Percentiles rank a stretch among this genome's conserved stretches.
Conservation (phyloP, 2,888 invertebrate genomes). For the Conistra vaccinii region DNA sequence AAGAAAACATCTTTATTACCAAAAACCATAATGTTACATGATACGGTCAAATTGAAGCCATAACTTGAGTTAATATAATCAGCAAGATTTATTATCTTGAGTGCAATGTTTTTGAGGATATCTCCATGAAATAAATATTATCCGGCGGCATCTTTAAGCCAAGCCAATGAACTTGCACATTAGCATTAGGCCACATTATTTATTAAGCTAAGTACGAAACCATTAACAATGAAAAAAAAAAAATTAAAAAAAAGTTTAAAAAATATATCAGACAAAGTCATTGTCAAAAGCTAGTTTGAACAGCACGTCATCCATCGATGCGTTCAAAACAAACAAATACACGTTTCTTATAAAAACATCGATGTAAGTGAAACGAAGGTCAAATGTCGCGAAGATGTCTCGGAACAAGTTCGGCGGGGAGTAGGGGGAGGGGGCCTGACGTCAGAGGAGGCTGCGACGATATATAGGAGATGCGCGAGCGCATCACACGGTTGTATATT, state of each 20-base stretch:
- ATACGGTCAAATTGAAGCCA: neutral
- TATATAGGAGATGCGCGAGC: conserved; percentile 87
- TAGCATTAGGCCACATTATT: conserved; percentile 17
- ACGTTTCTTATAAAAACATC: conserved; percentile 64
- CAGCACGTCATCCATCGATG: conserved; percentile 67
- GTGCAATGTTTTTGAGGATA: conserved; percentile 14
- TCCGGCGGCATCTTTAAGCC: conserved; percentile 27
- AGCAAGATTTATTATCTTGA: conserved; percentile 25
- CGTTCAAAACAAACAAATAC: conserved; percentile 56
- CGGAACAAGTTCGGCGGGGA: conserved; percentile 77
- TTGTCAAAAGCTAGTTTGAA: conserved; percentile 1
- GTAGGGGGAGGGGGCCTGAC: conserved; percentile 74
- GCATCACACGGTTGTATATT: conserved; percentile 78
- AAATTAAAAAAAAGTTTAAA: neutral
- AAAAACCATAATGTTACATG: conserved; percentile 16
- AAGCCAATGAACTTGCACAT: conserved; percentile 30
- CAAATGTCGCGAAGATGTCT: conserved; percentile 82
- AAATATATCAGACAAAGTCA: conserved; percentile 11
- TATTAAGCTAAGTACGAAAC: conserved; percentile 10
- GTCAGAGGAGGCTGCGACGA: conserved; percentile 85
- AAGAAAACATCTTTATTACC: neutral
- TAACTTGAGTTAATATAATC: conserved; percentile 22
- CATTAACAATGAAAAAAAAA: conserved; percentile 11
- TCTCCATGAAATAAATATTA: conserved; percentile 39
- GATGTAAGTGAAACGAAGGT: conserved; percentile 79